Evolutionary conservation across 1,140 invertebrate genomes (phyloP).

Genomic region (Pygmarrhopalites habei): DNA sequence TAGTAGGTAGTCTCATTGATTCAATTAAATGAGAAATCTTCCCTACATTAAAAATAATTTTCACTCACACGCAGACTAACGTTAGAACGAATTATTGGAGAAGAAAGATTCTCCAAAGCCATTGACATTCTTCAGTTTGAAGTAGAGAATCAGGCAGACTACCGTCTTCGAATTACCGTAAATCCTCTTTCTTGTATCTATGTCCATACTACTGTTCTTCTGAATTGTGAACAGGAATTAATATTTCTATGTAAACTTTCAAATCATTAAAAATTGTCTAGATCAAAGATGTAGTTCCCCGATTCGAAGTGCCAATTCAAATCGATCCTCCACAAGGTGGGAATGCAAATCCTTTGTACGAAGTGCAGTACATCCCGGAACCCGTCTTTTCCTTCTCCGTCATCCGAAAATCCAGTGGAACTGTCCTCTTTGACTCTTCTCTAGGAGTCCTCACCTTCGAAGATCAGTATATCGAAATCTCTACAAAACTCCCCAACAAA

Average conservation of each 20-base stretch:
- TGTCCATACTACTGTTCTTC: too few relatives aligned
- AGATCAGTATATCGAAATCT: constrained; percentile 78
- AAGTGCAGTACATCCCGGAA: constrained; percentile 17
- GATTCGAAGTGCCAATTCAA: constrained; percentile 34
- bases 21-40: too few relatives aligned
- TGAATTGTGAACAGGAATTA: too few relatives aligned
- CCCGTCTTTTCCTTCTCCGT: constrained; percentile 35
- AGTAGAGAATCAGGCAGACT: constrained; percentile 27
- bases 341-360: constrained; percentile 21
- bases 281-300: constrained; percentile 23
- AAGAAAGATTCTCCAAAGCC: neutral
- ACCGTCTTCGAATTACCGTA: constrained; percentile 36
- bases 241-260: too few relatives aligned
- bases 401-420: constrained; percentile 20
- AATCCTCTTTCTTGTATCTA: too few relatives aligned
- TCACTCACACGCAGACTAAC: too few relatives aligned
- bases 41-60: too few relatives aligned
- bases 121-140: constrained; percentile 7
- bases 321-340: constrained; percentile 18
- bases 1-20: too few relatives aligned
- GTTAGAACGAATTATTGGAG: too few relatives aligned
- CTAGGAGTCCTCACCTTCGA: constrained; percentile 63
- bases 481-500: constrained; percentile 55
- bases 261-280: too few relatives aligned
- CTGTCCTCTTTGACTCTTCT: constrained; percentile 30